Conservation (phyloP, 2,888 invertebrate species). For the Lithosia quadra region DNA sequence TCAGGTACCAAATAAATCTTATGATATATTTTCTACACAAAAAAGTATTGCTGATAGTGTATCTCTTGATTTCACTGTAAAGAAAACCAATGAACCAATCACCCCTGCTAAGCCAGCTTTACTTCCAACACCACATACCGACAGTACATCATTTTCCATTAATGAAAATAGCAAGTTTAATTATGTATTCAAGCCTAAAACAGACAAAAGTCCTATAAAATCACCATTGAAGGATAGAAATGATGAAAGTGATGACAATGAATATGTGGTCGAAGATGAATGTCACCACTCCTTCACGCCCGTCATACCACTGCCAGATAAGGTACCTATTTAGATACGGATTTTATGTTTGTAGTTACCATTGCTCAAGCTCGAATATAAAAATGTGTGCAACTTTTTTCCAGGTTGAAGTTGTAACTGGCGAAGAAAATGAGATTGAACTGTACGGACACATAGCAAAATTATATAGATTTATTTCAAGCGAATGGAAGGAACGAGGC, state of each 20-base stretch:
- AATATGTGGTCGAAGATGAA: conserved; percentile 89
- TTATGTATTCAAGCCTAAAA: conserved; percentile 89
- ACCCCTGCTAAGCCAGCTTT: conserved; percentile 63
- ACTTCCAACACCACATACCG: conserved; percentile 64
- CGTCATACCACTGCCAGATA: conserved; percentile 94
- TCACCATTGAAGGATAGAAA: conserved; percentile 69
- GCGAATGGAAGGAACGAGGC: conserved; percentile 98
- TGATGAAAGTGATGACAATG: conserved; percentile 85
- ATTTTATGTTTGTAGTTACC: neutral
- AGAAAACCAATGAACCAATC: conserved; percentile 52
- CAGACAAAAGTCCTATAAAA: conserved; percentile 82
- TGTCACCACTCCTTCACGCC: conserved; percentile 93
- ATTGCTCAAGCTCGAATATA: neutral
- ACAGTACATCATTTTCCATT: conserved; percentile 61
- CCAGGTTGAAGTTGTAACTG: conserved; percentile 93
- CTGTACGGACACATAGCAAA: conserved; percentile 95
- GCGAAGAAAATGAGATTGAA: conserved; percentile 92
- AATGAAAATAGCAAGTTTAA: conserved; percentile 89
- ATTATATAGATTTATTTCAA: conserved; percentile 90
- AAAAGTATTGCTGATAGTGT: conserved; percentile 50
- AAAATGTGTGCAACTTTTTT: conserved; percentile 28
- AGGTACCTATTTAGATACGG: conserved; percentile 74
- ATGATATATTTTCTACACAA: conserved; percentile 50
- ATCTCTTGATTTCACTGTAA: conserved; percentile 64
- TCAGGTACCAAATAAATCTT: conserved; percentile 33